Base-by-base conservation (phyloP, 2,113 vertebrate genomes). In the Callocephalon fimbriatum region DNA sequence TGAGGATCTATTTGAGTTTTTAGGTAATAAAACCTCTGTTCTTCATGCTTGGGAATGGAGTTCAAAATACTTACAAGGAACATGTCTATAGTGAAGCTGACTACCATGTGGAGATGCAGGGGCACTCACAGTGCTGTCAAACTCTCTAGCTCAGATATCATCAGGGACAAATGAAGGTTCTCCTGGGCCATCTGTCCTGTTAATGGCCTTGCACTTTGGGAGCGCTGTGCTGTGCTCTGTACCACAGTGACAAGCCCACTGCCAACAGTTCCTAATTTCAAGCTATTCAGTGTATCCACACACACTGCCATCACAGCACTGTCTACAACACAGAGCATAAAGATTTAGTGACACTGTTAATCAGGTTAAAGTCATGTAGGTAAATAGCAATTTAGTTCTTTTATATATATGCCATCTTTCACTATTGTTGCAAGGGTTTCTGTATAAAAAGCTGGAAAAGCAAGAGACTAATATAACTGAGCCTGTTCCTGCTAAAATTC, bases 1-100 rank as follows among this genome's bases (percentile, higher is more conserved):
- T 44, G 67, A 62, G 37, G 23, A 80, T 44, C 27, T 13, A 44
- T 76, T 73, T 61, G 56, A 88, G 23, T 61, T 51, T 59, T 61
- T 73, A 48, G 37, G 44, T 70, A 76, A 73, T 31, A 83, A 56
- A 77, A 31, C 4, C 35, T 59, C 75, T 47, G 13, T 68, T 88
- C 29, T 48, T 80, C n/a, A 12, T 58, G 37, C 37, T 31, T 77
- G 53, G n/a, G 54, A 89, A 62, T 6, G 26, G 53, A 86, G 62
- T 27, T 48, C 40, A 61, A 65, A 51, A 15, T 12, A 56, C 51
- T 61, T 37, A 29, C 67, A 72, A 14, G 38, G 78, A 50, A 29
- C n/a, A 15, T 17, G 17, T 25, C 56, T 78, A 5, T 19, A 25
- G 70, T 29, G 74, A 78, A 85, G 38, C 31, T 0, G 0, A 19